Evolutionary conservation across 2,888 invertebrate genomes (phyloP).

Genomic region (Parapristionchus giblindavisi): DNA sequence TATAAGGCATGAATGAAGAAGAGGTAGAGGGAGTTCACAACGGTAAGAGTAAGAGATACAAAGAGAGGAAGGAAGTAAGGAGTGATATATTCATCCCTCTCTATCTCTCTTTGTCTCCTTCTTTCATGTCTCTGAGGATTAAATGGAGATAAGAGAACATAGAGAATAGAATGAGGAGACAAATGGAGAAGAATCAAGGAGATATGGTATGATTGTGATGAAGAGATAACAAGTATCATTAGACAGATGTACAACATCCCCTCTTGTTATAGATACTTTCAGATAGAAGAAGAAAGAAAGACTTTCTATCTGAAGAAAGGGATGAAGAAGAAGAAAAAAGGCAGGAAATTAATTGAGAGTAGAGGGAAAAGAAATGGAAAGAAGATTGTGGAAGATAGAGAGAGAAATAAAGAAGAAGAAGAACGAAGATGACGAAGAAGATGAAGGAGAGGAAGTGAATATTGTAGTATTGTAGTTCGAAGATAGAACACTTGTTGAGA

Average conservation of each 20-base stretch:
- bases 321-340: not conserved
- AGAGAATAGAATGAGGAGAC: constrained; percentile 13
- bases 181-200: not conserved
- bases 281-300: not conserved
- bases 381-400: too few relatives aligned
- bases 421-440: too few relatives aligned
- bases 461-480: too few relatives aligned
- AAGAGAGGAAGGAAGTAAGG: not conserved
- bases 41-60: not conserved
- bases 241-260: not conserved
- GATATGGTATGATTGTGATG: constrained; percentile 4
- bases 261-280: not conserved
- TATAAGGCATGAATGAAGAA: too few relatives aligned
- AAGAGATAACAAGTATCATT: not conserved
- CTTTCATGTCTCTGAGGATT: constrained; percentile 29
- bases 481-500: too few relatives aligned
- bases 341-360: not conserved
- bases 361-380: too few relatives aligned
- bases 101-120: constrained; percentile 21
- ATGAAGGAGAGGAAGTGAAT: too few relatives aligned
- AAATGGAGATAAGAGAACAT: constrained; percentile 21
- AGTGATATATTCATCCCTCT: constrained; percentile 1
- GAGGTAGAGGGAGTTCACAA: not conserved
- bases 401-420: too few relatives aligned
- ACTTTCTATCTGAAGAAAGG: not conserved